These are phyloP conservation scores for Brienomyrus brachyistius DNA, from an alignment of 2,113 vertebrate genomes.

Conservation along the genomic window DNA sequence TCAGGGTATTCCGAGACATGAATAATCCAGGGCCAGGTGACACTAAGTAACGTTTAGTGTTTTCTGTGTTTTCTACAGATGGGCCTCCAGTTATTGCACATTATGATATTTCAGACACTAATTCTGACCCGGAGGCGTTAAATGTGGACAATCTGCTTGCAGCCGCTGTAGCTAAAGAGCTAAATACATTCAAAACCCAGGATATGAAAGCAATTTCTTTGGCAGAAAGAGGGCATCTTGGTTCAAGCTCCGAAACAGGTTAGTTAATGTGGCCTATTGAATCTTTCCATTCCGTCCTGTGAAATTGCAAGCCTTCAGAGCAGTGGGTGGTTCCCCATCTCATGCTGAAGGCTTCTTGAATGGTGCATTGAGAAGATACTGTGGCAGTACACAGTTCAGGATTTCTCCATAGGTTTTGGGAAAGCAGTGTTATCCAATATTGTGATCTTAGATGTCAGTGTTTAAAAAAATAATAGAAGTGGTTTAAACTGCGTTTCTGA, in stretches of 20 bases:
- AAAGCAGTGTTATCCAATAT: neutral
- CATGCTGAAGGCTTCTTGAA: neutral
- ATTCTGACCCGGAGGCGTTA: conserved; percentile 86
- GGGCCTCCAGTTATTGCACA: conserved; percentile 84
- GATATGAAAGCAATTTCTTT: conserved; percentile 68
- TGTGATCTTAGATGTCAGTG: neutral
- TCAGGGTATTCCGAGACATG: neutral
- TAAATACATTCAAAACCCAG: conserved; percentile 74
- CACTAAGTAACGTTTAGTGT: conserved; percentile 55
- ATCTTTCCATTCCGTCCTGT: conserved; percentile 15
- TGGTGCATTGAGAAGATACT: neutral
- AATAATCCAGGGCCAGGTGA: conserved; percentile 35
- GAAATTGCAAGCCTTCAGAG: neutral
- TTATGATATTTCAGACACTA: conserved; percentile 92
- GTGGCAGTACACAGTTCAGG: neutral
- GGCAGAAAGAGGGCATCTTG: conserved; percentile 70
- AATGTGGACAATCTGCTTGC: conserved; percentile 84
- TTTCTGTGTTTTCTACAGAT: conserved; percentile 75
- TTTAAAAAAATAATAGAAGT: neutral
- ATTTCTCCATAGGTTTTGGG: neutral
- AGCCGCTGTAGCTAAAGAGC: conserved; percentile 82
- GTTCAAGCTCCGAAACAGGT: conserved; percentile 75
- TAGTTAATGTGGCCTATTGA: conserved; percentile 56
- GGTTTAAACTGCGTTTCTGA: neutral
- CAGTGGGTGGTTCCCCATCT: neutral